Evolutionary conservation across 1,140 invertebrate genomes (phyloP).

Genomic region (Meloidogyne exigua): DNA sequence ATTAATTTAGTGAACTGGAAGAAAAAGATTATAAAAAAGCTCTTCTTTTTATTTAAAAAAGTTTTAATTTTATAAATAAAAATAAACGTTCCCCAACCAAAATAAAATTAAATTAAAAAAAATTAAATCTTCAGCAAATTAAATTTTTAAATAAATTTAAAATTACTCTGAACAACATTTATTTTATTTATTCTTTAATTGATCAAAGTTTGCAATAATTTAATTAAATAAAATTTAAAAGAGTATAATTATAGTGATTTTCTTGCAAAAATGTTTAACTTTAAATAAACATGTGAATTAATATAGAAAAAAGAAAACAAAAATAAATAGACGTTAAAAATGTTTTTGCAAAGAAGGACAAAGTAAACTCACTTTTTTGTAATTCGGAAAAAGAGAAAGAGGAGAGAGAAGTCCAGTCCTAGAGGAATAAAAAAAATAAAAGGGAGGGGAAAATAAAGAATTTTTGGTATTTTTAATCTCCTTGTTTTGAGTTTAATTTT

Average conservation of each 20-base stretch:
- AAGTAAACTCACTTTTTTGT: not conserved
- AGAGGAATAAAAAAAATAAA: not conserved
- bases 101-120: no score
- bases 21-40: not conserved
- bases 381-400: not conserved
- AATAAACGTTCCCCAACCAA: no score
- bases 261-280: not conserved
- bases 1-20: slow-evolving; percentile 2
- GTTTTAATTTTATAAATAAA: no score
- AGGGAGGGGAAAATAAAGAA: not conserved
- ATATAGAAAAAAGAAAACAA: not conserved
- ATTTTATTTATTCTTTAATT: no score
- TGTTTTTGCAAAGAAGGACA: not conserved
- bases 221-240: no score
- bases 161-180: no score
- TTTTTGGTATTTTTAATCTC: not conserved
- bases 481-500: not conserved
- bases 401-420: not conserved
- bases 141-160: no score
- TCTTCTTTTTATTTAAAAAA: no score
- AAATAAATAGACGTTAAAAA: not conserved
- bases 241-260: no score
- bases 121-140: no score
- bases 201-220: no score
- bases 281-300: slow-evolving; percentile 4